Evolutionary conservation across 1,140 invertebrate genomes (phyloP).

Genomic region (Sycobia sp.): DNA sequence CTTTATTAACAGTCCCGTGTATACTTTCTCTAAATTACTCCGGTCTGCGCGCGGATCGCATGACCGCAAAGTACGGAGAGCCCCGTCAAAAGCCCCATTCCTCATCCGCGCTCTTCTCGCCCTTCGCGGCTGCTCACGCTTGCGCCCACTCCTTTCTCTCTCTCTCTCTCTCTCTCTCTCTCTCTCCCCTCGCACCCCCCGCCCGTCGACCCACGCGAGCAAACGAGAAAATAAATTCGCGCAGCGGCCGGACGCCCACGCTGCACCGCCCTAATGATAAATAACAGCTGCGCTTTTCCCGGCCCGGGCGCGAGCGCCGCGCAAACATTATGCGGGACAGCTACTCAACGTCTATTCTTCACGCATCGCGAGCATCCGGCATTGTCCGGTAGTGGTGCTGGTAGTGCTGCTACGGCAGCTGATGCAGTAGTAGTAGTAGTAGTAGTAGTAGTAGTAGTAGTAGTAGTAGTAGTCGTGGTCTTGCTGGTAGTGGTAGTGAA

Average conservation of each 20-base stretch:
- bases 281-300: constrained; percentile 29
- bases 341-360: constrained; percentile 34
- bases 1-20: constrained; percentile 4
- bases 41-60: not conserved
- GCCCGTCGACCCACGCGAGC: not conserved
- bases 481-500: too few relatives aligned
- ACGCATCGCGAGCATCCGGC: constrained; percentile 33
- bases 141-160: too few relatives aligned
- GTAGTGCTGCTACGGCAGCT: too few relatives aligned
- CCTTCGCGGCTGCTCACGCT: not conserved
- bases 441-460: not conserved
- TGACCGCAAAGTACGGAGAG: constrained; percentile 4
- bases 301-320: not conserved
- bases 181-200: not conserved
- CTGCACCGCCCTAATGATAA: constrained; percentile 23
- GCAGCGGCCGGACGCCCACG: not conserved
- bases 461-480: not conserved
- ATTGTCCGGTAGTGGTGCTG: constrained; percentile 42
- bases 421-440: not conserved
- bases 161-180: not conserved
- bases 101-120: not conserved
- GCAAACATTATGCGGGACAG: constrained; percentile 14
- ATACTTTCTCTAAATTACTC: constrained; percentile 20
- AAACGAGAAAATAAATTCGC: constrained; percentile 28
- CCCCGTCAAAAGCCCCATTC: constrained; percentile 16